These are phyloP conservation scores for Spodoptera frugiperda DNA, from an alignment of 1,140 invertebrate species.

Conservation along the genomic window DNA sequence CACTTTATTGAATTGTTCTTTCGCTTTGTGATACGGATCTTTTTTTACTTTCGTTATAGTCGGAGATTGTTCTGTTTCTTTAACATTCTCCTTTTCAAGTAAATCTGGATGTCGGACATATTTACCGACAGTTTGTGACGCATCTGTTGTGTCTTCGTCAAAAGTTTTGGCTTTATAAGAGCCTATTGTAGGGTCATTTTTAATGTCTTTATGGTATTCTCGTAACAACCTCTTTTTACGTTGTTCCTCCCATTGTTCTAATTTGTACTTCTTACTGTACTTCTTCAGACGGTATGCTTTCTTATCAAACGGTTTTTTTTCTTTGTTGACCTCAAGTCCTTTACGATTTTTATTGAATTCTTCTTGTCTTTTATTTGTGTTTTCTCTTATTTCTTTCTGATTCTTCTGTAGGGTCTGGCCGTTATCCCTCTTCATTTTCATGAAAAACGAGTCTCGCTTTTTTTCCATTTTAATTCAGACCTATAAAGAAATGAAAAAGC, in stretches of 20 bases:
- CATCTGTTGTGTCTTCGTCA: constrained; percentile 72
- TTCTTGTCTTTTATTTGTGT: constrained; percentile 59
- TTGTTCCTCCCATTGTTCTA: constrained; percentile 89
- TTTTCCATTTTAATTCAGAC: constrained; percentile 77
- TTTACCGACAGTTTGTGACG: constrained; percentile 60
- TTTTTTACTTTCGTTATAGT: constrained; percentile 30
- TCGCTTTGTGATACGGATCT: constrained; percentile 85
- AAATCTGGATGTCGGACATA: constrained; percentile 83
- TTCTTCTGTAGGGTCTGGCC: constrained; percentile 48
- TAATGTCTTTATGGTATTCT: constrained; percentile 86
- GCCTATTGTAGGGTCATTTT: constrained; percentile 78
- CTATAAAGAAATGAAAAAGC: constrained; percentile 84
- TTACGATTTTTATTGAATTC: constrained; percentile 63
- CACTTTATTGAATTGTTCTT: constrained; percentile 85
- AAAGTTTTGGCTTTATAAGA: constrained; percentile 74
- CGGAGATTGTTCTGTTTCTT: constrained; percentile 54
- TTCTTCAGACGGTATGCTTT: constrained; percentile 88
- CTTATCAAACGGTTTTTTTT: constrained; percentile 88
- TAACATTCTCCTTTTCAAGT: constrained; percentile 63
- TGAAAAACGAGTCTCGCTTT: constrained; percentile 72
- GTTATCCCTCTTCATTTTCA: constrained; percentile 60
- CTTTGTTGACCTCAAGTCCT: constrained; percentile 55
- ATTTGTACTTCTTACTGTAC: constrained; percentile 90
- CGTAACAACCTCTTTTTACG: constrained; percentile 86
- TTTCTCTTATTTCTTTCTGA: constrained; percentile 49